Percentiles rank a stretch among this genome's conserved stretches.
These are phyloP conservation scores for Tetropium fuscum DNA, from an alignment of 2,888 invertebrate species.

Conservation along the genomic window DNA sequence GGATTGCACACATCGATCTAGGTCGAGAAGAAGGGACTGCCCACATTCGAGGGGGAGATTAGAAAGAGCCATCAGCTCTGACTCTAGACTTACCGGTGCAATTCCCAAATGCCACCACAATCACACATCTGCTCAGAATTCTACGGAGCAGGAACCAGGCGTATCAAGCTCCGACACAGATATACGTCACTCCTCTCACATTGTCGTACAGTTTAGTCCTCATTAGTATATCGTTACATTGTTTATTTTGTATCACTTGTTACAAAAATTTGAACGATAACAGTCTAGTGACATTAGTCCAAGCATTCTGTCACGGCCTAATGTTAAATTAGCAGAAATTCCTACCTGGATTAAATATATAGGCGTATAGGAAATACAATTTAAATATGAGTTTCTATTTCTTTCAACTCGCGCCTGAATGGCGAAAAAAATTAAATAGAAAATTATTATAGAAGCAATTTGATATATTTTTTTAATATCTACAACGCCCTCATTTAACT, in stretches of 20 bases:
- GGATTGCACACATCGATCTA: conserved; percentile 60
- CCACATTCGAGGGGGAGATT: conserved; percentile 55
- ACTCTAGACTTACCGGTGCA: conserved; percentile 60
- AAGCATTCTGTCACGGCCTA: too few relatives aligned
- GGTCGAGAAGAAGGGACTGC: conserved; percentile 57
- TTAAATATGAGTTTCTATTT: too few relatives aligned
- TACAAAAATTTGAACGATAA: conserved; percentile 1
- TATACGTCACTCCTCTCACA: conserved; percentile 51
- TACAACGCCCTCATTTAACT: too few relatives aligned
- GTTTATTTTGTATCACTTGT: conserved; percentile 15
- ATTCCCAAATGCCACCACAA: conserved; percentile 50
- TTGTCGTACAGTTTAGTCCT: conserved; percentile 49
- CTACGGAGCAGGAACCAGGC: conserved; percentile 56
- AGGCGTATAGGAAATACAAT: too few relatives aligned
- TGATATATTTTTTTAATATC: too few relatives aligned
- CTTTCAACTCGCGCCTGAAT: too few relatives aligned
- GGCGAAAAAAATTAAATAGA: too few relatives aligned
- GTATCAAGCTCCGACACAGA: conserved; percentile 59
- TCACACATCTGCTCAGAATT: conserved; percentile 51
- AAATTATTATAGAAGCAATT: too few relatives aligned
- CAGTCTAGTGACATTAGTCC: too few relatives aligned
- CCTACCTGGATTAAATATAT: too few relatives aligned
- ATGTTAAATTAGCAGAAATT: too few relatives aligned
- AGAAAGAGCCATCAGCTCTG: conserved; percentile 62
- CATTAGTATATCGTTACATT: conserved; percentile 12